Conservation (phyloP, 2,888 invertebrate genomes). For the Chrysopilus asiliformis region DNA sequence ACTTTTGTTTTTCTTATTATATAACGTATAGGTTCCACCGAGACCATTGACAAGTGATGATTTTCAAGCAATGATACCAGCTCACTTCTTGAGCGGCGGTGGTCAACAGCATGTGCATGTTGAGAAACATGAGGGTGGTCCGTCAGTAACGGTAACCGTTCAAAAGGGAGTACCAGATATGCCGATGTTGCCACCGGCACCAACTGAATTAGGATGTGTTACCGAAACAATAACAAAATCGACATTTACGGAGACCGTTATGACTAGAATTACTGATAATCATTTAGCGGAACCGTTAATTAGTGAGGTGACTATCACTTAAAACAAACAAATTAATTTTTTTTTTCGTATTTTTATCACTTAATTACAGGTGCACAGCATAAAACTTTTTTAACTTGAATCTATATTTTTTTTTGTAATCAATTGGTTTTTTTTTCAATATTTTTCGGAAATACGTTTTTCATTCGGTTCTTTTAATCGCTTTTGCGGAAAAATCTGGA, state of each 20-base stretch:
- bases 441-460: no score
- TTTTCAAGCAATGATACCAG: slow-evolving; percentile 90
- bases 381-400: no score
- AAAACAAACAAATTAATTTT: slow-evolving; percentile 2
- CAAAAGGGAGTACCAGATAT: slow-evolving; percentile 57
- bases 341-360: no score
- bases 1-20: slow-evolving; percentile 10
- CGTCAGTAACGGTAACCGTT: slow-evolving; percentile 71
- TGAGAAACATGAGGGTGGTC: slow-evolving; percentile 31
- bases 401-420: no score
- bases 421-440: no score
- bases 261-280: slow-evolving; percentile 89
- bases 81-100: slow-evolving; percentile 79
- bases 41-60: slow-evolving; percentile 86
- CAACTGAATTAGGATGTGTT: slow-evolving; percentile 70
- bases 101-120: slow-evolving; percentile 45
- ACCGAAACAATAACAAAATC: slow-evolving; percentile 94
- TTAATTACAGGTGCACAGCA: no score
- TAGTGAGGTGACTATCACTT: slow-evolving; percentile 60
- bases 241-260: slow-evolving; percentile 88
- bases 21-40: slow-evolving; percentile 35
- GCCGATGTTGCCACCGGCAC: slow-evolving; percentile 67
- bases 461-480: no score
- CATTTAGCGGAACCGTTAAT: slow-evolving; percentile 72
- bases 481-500: no score